Percentiles rank a stretch among this genome's conserved stretches.
These are phyloP conservation scores for Microcebus murinus DNA, from an alignment of 2,113 vertebrate genomes.

Conservation along the genomic window DNA sequence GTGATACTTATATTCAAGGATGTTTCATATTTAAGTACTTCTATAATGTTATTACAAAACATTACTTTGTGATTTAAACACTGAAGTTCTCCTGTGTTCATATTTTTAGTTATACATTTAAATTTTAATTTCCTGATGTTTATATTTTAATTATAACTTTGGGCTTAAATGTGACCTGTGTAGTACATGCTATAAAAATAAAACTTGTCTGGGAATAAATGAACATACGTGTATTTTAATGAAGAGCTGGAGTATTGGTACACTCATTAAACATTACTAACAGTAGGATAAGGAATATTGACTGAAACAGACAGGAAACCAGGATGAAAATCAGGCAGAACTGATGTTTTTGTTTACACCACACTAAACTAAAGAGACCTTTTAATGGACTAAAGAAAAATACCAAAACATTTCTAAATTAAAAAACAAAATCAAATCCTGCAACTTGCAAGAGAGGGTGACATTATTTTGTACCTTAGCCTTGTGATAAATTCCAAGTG, in stretches of 20 bases:
- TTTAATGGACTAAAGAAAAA: conserved; percentile 22
- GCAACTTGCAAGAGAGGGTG: neutral
- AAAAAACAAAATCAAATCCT: neutral
- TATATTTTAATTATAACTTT: conserved; percentile 2
- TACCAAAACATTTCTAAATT: neutral
- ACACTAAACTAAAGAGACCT: conserved; percentile 37
- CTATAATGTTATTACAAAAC: neutral
- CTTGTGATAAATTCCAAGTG: neutral
- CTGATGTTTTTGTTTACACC: conserved; percentile 71
- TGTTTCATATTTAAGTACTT: neutral
- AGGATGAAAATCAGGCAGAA: conserved; percentile 65
- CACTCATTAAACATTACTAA: neutral
- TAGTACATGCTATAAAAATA: neutral
- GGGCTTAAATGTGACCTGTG: neutral
- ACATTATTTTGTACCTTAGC: neutral
- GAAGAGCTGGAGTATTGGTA: neutral
- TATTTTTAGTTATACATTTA: conserved; percentile 3
- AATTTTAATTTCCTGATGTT: neutral
- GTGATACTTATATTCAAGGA: neutral
- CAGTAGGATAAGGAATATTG: neutral
- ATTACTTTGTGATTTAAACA: conserved; percentile 14
- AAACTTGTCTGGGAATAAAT: neutral
- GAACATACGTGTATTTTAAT: neutral
- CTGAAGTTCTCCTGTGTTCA: neutral
- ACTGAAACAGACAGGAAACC: conserved; percentile 36